Evolutionary conservation across 2,113 vertebrate species (phyloP).

Genomic region (Miniopterus natalensis): DNA sequence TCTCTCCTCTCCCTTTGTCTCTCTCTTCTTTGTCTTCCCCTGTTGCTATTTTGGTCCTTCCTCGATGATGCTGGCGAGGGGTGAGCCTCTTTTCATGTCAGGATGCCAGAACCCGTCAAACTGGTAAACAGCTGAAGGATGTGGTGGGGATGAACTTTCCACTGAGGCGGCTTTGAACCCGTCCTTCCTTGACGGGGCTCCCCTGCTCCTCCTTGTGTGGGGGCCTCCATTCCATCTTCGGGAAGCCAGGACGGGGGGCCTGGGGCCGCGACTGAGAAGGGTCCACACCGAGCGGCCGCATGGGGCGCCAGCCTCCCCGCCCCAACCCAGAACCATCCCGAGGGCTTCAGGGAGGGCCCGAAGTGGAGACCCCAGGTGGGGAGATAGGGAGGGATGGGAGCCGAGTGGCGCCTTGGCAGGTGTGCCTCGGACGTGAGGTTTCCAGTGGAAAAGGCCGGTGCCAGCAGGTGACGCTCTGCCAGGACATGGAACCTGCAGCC

Average conservation of each 20-base stretch:
- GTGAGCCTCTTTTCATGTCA: conserved; percentile 81
- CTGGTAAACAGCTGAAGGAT: conserved; percentile 89
- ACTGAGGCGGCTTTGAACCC: conserved; percentile 75
- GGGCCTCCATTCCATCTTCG: too few relatives aligned
- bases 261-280: fast-evolving
- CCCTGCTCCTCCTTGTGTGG: too few relatives aligned
- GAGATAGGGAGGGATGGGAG: not conserved
- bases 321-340: fast-evolving
- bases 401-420: not conserved
- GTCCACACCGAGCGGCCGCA: fast-evolving
- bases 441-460: not conserved
- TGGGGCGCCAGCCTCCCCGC: not conserved
- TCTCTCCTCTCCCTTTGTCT: conserved; percentile 59
- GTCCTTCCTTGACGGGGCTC: too few relatives aligned
- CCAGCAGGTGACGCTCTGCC: fast-evolving
- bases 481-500: not conserved
- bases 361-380: conserved; percentile 45
- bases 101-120: conserved; percentile 74
- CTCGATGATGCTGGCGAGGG: conserved; percentile 70
- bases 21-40: conserved; percentile 66
- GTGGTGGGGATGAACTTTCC: conserved; percentile 87
- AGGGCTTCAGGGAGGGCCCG: not conserved
- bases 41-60: conserved; percentile 87
- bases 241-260: too few relatives aligned
- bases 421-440: fast-evolving